A percentile compares a stretch with the other conserved stretches of the same genome.
phyloP scores from a whole-genome alignment of 2,113 vertebrate genomes.

The Tympanuchus pallidicinctus region DNA sequence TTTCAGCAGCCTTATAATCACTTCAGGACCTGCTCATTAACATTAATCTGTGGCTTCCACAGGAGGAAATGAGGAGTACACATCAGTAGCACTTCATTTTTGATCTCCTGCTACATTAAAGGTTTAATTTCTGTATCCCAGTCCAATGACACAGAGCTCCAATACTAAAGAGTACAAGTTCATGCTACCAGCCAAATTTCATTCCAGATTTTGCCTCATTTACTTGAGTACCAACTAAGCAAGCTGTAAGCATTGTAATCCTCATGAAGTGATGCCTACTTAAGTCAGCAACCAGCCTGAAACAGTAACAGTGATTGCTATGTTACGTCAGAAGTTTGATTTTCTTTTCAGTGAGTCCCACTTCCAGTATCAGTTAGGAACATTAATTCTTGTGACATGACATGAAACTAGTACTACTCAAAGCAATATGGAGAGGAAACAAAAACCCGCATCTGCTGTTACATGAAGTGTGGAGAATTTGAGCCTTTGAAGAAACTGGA shows the following conservation, averaged over 20 bases:
- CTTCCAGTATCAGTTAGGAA: background rate
- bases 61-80: background rate
- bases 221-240: background rate
- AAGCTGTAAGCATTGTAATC: background rate
- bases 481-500: background rate
- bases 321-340: background rate
- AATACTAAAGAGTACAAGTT: background rate
- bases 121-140: background rate
- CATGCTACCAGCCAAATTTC: background rate
- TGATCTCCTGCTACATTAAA: background rate
- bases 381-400: background rate
- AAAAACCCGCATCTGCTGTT: background rate
- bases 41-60: background rate
- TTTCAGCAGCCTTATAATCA: background rate
- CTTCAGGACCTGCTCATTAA: background rate
- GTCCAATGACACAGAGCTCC: background rate
- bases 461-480: background rate
- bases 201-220: background rate
- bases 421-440: background rate
- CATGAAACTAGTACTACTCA: background rate
- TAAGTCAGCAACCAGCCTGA: background rate
- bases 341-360: background rate
- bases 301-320: background rate
- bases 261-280: background rate
- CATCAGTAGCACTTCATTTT: background rate